A percentile compares a stretch with the other conserved stretches of the same genome.
Evolutionary conservation across 2,888 invertebrate genomes (phyloP).

Genomic region (Acanthococcus lagerstroemiae): DNA sequence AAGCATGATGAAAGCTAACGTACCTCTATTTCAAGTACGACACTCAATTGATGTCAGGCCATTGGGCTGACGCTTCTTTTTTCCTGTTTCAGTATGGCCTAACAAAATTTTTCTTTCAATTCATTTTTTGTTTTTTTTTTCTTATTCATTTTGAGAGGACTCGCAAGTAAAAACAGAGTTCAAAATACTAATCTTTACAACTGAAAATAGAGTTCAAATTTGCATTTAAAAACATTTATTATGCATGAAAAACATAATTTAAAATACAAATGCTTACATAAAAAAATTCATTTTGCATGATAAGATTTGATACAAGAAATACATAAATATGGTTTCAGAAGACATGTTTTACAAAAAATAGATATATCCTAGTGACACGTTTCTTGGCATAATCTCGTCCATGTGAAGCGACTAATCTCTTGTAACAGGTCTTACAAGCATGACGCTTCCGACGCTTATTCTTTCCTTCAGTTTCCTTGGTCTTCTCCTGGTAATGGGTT

Average conservation of each 20-base stretch:
- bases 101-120: not conserved
- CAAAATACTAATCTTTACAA: not conserved
- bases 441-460: not conserved
- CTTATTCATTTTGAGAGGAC: not conserved
- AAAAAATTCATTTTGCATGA: no score
- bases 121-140: not conserved
- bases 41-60: no score
- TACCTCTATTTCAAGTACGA: no score
- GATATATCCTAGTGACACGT: not conserved
- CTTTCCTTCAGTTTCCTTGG: not conserved
- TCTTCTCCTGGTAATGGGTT: not conserved
- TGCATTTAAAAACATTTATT: no score
- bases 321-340: not conserved
- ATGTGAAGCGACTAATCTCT: not conserved
- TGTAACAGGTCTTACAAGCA: not conserved
- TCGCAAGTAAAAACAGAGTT: not conserved
- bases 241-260: no score
- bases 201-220: not conserved
- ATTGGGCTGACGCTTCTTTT: not conserved
- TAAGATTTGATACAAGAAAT: no score
- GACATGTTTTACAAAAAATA: not conserved
- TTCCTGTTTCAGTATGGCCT: not conserved
- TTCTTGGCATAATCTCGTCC: not conserved
- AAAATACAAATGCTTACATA: no score
- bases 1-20: not conserved